Evolutionary conservation across 1,140 invertebrate genomes (phyloP).

Genomic region (Aplysia californica): DNA sequence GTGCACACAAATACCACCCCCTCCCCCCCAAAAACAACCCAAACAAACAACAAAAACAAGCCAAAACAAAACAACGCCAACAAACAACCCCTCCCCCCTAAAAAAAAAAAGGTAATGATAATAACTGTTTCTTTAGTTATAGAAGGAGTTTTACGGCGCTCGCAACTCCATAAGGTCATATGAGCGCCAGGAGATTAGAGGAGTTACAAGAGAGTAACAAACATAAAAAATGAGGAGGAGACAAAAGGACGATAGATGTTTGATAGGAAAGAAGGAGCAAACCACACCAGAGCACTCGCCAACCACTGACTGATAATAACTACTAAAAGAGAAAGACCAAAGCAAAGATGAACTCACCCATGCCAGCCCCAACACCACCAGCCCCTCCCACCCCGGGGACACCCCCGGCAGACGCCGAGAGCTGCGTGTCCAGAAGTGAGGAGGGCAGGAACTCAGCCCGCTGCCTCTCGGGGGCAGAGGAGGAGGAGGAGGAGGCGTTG

Average conservation of each 20-base stretch:
- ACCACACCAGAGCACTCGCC: no score
- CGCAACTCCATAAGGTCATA: no score
- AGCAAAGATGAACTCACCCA: neutral
- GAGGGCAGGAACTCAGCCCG: slow-evolving; percentile 69
- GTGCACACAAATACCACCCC: neutral
- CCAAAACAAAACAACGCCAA: neutral
- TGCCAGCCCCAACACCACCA: neutral
- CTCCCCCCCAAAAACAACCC: neutral
- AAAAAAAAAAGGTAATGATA: neutral
- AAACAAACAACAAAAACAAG: neutral
- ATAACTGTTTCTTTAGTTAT: neutral
- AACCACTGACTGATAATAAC: neutral
- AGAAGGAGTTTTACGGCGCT: no score
- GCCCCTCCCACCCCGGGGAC: neutral
- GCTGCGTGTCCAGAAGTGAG: slow-evolving; percentile 66
- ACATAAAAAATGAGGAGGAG: no score
- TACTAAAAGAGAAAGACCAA: neutral
- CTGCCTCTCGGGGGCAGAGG: no score
- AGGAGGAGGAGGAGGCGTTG: no score
- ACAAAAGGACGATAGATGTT: no score
- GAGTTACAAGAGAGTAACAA: no score
- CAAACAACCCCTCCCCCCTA: neutral
- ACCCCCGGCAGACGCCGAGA: slow-evolving; percentile 6
- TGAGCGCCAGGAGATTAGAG: no score
- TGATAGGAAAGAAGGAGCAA: no score